Evolutionary conservation across 2,797 vertebrate genomes (phyloP).

Genomic region (Brachyrhaphis roseni): DNA sequence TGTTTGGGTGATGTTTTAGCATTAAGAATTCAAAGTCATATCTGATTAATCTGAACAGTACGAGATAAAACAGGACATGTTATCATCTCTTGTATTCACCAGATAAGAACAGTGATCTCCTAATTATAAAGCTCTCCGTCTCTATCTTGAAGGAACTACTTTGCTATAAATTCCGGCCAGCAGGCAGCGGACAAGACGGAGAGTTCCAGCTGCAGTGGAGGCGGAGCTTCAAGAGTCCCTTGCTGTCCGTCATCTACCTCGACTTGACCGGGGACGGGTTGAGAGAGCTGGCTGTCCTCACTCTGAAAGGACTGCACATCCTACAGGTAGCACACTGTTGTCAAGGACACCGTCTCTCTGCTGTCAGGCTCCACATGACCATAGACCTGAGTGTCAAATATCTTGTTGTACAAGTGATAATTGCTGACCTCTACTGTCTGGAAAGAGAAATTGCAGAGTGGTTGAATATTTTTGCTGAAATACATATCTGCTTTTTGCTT

Average conservation of each 20-base stretch:
- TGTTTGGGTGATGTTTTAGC: background rate
- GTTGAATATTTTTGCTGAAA: background rate
- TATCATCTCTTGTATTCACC: background rate
- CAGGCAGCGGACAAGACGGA: constrained; percentile 24
- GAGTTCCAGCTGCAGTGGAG: constrained; percentile 86
- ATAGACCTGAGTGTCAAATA: background rate
- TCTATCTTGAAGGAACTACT: constrained; percentile 85
- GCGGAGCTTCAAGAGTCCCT: constrained; percentile 88
- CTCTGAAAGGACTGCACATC: constrained; percentile 90
- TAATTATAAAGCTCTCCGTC: background rate
- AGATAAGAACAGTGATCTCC: background rate
- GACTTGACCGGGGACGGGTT: constrained; percentile 90
- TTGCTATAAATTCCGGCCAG: constrained; percentile 85
- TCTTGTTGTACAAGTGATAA: background rate
- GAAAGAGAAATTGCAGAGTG: background rate
- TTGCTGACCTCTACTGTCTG: constrained; percentile 38
- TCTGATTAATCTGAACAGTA: background rate
- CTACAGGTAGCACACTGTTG: constrained; percentile 82
- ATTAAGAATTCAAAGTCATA: background rate
- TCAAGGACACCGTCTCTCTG: background rate
- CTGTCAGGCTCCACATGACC: background rate
- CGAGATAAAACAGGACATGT: background rate
- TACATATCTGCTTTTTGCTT: background rate
- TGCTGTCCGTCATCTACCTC: constrained; percentile 87
- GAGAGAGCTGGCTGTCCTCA: constrained; percentile 87